Percentiles rank a stretch among this genome's conserved stretches.
phyloP scores from a whole-genome alignment of 2,113 vertebrate species.

The Chiloscyllium plagiosum region DNA sequence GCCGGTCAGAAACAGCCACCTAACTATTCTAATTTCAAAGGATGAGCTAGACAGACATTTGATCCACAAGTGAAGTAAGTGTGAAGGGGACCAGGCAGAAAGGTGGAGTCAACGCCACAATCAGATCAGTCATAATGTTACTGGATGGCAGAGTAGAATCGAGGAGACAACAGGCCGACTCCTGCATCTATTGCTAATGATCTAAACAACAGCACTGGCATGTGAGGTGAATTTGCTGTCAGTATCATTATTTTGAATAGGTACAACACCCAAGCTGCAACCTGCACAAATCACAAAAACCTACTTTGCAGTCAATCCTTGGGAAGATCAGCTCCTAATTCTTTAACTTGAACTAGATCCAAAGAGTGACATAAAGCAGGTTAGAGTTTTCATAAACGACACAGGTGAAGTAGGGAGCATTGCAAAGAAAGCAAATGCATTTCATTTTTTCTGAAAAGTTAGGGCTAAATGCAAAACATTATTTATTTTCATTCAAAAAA shows the following conservation, averaged over 20 bases:
- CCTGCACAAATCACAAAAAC: background rate
- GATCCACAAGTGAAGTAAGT: no score
- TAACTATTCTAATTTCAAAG: no score
- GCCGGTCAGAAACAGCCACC: no score
- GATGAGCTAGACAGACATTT: no score
- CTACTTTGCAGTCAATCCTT: background rate
- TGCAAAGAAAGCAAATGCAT: background rate
- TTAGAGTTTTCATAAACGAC: background rate
- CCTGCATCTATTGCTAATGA: no score
- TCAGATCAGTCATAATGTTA: background rate
- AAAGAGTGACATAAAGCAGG: background rate
- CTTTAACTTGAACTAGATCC: background rate
- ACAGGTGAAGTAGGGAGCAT: background rate
- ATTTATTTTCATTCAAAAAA: background rate
- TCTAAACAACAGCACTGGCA: background rate
- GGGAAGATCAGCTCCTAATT: background rate
- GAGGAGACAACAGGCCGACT: no score
- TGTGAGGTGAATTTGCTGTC: background rate
- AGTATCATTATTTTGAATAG: background rate
- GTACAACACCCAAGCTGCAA: background rate
- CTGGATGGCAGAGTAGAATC: background rate
- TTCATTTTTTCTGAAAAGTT: background rate
- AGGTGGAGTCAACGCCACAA: background rate
- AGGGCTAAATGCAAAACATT: background rate
- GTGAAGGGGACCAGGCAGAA: background rate